phyloP scores from a whole-genome alignment of 2,888 invertebrate species.

The Trissolcus japonicus region DNA sequence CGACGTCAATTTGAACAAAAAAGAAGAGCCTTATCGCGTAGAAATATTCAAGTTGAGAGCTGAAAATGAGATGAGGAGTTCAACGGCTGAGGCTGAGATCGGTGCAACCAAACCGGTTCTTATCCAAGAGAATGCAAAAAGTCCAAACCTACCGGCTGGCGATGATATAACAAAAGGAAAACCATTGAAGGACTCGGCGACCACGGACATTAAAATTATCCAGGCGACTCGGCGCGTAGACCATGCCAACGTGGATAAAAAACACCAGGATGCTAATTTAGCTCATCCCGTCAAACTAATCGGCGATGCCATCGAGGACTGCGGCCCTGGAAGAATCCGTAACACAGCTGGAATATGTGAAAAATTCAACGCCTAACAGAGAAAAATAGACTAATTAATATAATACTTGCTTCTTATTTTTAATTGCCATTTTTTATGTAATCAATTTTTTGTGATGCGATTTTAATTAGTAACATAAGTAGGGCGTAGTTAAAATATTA shows the following conservation, averaged over 20 bases:
- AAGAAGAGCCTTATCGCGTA: conserved; percentile 61
- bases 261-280: background rate
- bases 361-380: too few relatives aligned
- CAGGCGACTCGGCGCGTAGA: too few relatives aligned
- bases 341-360: conserved; percentile 83
- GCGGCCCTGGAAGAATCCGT: conserved; percentile 84
- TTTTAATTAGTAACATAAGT: too few relatives aligned
- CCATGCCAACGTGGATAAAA: too few relatives aligned
- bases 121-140: conserved; percentile 15
- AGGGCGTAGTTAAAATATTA: too few relatives aligned
- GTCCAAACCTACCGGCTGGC: background rate
- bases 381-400: too few relatives aligned
- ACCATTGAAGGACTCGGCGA: background rate
- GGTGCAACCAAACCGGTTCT: conserved; percentile 21
- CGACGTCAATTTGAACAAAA: too few relatives aligned
- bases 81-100: background rate
- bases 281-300: conserved; percentile 77
- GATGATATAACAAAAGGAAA: too few relatives aligned
- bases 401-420: too few relatives aligned
- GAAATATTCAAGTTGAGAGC: conserved; percentile 50
- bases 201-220: too few relatives aligned
- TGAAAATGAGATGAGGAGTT: conserved; percentile 7
- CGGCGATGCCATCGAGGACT: conserved; percentile 83
- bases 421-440: too few relatives aligned
- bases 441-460: too few relatives aligned